These are phyloP conservation scores for Nothocercus julius DNA, from an alignment of 2,113 vertebrate species.

Conservation along the genomic window DNA sequence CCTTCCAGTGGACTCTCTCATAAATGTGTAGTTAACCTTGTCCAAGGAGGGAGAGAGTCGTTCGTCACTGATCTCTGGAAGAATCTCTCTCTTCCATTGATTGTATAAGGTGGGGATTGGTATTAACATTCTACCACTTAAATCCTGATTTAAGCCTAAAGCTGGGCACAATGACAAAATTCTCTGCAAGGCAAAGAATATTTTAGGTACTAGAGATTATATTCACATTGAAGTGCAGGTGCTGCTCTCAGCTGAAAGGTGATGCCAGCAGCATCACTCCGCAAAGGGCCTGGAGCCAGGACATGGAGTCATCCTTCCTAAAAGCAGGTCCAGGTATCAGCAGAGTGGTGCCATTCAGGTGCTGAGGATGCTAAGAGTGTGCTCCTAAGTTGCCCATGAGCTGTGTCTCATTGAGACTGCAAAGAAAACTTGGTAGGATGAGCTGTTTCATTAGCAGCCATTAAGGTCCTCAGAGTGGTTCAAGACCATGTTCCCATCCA, in stretches of 20 bases:
- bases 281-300: not conserved
- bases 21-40: not conserved
- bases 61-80: not conserved
- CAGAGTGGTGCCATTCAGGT: not conserved
- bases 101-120: not conserved
- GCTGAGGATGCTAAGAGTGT: accelerated
- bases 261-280: not conserved
- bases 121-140: not conserved
- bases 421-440: not conserved
- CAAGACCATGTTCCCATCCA: not conserved
- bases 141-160: not conserved
- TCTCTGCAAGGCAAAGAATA: not conserved
- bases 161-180: not conserved
- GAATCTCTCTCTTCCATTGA: not conserved
- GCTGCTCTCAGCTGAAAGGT: not conserved
- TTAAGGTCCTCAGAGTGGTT: not conserved
- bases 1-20: not conserved
- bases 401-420: not conserved
- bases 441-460: not conserved
- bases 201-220: not conserved
- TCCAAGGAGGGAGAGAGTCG: not conserved
- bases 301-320: accelerated
- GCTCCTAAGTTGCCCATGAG: not conserved
- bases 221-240: not conserved
- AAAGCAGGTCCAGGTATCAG: not conserved